Percentiles rank a stretch among this genome's conserved stretches.
Evolutionary conservation across 2,888 invertebrate genomes (phyloP).

Genomic region (Calameuta idolon): DNA sequence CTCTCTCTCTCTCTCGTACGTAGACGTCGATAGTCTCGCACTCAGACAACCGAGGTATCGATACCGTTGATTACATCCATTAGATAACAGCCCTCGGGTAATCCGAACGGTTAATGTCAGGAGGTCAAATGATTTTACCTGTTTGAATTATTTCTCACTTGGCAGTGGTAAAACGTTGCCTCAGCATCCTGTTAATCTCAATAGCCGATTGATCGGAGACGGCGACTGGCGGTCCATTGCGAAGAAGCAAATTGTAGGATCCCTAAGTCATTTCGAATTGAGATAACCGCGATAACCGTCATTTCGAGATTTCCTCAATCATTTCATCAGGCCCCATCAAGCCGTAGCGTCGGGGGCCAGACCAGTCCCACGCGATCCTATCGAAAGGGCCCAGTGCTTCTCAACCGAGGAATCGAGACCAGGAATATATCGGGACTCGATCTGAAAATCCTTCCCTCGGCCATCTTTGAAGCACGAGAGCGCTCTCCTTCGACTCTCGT

Average conservation of each 20-base stretch:
- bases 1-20: background rate
- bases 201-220: background rate
- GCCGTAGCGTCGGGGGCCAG: slow-evolving; percentile 36
- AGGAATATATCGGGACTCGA: background rate
- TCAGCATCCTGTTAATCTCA: background rate
- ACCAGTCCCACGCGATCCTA: slow-evolving; percentile 50
- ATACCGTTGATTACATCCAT: slow-evolving; percentile 49
- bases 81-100: slow-evolving; percentile 39
- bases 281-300: slow-evolving; percentile 42
- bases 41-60: slow-evolving; percentile 28
- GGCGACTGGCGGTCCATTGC: background rate
- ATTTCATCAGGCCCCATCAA: slow-evolving; percentile 46
- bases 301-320: slow-evolving; percentile 57
- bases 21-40: background rate
- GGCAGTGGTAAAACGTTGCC: background rate
- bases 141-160: background rate
- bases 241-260: slow-evolving; percentile 15
- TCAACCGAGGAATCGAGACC: background rate
- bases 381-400: slow-evolving; percentile 24
- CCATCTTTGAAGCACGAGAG: background rate
- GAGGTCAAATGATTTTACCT: slow-evolving; percentile 11
- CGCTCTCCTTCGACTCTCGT: background rate
- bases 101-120: background rate
- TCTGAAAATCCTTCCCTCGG: background rate
- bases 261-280: slow-evolving; percentile 18